These are phyloP conservation scores for Bos javanicus DNA, from an alignment of 2,113 vertebrate genomes.

Conservation along the genomic window DNA sequence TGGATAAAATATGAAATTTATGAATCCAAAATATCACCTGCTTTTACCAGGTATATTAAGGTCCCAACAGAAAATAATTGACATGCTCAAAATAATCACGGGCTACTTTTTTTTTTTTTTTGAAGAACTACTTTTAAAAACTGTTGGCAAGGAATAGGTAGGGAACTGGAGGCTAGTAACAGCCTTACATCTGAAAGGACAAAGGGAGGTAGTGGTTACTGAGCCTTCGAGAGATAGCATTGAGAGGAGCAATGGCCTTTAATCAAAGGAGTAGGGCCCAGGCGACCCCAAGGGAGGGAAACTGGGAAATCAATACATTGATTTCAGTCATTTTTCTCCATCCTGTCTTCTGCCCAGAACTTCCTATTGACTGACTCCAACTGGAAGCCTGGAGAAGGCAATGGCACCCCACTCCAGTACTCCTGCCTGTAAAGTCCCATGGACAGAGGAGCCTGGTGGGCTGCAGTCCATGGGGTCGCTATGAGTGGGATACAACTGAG, in stretches of 20 bases:
- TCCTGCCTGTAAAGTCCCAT: no score
- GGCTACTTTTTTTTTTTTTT: background rate
- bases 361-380: background rate
- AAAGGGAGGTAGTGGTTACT: background rate
- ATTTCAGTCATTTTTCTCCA: background rate
- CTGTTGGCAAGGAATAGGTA: background rate
- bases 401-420: no score
- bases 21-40: background rate
- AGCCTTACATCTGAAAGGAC: background rate
- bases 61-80: background rate
- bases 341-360: background rate
- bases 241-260: background rate
- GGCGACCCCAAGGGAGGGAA: background rate
- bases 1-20: background rate
- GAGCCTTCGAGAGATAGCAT: background rate
- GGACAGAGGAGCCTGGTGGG: no score
- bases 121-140: background rate
- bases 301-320: background rate
- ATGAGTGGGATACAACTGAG: no score
- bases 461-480: no score
- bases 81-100: constrained; percentile 19
- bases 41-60: background rate
- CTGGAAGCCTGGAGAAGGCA: no score
- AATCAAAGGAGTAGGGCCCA: background rate
- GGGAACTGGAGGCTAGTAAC: background rate